Conservation (phyloP, 2,888 invertebrate genomes). For the Drosophila atripex region DNA sequence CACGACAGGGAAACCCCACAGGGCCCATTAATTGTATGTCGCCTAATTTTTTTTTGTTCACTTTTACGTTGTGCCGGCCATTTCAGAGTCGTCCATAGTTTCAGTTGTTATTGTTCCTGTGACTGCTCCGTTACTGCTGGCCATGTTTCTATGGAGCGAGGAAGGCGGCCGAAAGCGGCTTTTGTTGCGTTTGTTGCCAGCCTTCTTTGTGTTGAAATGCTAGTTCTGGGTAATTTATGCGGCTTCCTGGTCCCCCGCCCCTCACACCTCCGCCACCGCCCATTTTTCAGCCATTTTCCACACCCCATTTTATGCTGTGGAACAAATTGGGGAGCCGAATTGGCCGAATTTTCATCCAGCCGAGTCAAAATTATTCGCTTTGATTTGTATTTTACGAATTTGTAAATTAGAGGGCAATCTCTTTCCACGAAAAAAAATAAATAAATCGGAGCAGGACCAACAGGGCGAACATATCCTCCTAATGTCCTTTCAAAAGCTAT, state of each 20-base stretch:
- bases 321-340: neutral
- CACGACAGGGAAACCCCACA: constrained; percentile 73
- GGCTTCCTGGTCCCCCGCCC: constrained; percentile 59
- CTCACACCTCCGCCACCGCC: constrained; percentile 33
- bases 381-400: constrained; percentile 47
- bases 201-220: constrained; percentile 62
- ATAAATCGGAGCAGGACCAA: constrained; percentile 1
- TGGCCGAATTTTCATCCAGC: constrained; percentile 4
- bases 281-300: constrained; percentile 11
- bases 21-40: constrained; percentile 77
- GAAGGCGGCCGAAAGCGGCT: constrained; percentile 74
- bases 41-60: constrained; percentile 53
- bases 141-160: constrained; percentile 63
- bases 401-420: constrained; percentile 50
- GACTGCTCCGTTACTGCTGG: constrained; percentile 43
- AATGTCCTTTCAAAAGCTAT: constrained; percentile 45
- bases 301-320: neutral
- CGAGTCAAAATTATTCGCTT: constrained; percentile 28
- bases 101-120: constrained; percentile 41
- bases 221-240: constrained; percentile 79
- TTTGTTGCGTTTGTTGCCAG: constrained; percentile 52
- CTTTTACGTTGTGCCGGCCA: constrained; percentile 44
- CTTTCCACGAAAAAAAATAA: constrained; percentile 20
- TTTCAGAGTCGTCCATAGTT: constrained; percentile 38
- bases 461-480: constrained; percentile 22